Conservation (phyloP, 2,888 invertebrate species). For the Onchidella celtica region DNA sequence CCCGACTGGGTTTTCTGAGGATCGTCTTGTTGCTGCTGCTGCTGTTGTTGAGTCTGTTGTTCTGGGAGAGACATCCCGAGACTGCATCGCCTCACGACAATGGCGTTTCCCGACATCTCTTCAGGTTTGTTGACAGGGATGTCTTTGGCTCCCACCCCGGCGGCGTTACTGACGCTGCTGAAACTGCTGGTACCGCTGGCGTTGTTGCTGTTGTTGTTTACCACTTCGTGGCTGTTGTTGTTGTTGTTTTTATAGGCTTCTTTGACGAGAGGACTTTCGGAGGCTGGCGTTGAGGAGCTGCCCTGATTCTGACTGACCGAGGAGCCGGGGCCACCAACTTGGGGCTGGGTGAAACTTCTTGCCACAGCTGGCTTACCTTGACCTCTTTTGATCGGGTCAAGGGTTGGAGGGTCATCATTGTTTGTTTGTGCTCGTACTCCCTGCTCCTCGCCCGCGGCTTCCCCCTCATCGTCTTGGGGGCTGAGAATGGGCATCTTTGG, state of each 20-base stretch:
- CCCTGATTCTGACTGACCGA: conserved; percentile 20
- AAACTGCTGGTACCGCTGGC: not conserved
- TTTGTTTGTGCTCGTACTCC: conserved; percentile 53
- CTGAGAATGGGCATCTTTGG: conserved; percentile 76
- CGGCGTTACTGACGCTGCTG: not conserved
- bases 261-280: not conserved
- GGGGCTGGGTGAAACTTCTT: not conserved
- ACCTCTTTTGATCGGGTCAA: conserved; percentile 57
- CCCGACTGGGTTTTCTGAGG: conserved; percentile 5
- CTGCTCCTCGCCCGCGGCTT: conserved; percentile 35
- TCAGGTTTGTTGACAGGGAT: not conserved
- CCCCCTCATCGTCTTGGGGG: conserved; percentile 68
- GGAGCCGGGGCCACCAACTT: not conserved
- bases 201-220: conserved; percentile 29
- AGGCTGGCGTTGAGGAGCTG: conserved; percentile 13
- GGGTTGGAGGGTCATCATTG: conserved; percentile 67
- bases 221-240: conserved; percentile 27
- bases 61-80: conserved; percentile 32
- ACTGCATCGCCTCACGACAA: conserved; percentile 46
- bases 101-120: conserved; percentile 42
- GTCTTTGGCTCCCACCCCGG: not conserved
- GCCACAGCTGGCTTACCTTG: conserved; percentile 39
- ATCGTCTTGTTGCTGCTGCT: conserved; percentile 25
- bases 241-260: conserved; percentile 44
- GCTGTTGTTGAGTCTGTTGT: conserved; percentile 18